phyloP scores from a whole-genome alignment of 2,888 invertebrate genomes.

The Spialia ferax region DNA sequence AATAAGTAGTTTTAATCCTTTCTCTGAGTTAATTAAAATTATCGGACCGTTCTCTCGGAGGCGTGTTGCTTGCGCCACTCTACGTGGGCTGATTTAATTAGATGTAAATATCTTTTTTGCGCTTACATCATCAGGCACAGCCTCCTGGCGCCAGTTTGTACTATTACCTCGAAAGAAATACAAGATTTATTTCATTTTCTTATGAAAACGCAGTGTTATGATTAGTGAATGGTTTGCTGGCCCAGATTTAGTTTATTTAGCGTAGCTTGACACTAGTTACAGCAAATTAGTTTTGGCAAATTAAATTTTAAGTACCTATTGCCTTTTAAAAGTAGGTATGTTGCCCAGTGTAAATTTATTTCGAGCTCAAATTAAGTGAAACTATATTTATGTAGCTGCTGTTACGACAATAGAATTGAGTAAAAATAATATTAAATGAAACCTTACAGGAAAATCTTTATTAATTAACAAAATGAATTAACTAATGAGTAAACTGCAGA shows the following conservation, averaged over 20 bases:
- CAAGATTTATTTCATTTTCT: background rate
- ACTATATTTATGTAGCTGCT: background rate
- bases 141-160: constrained; percentile 48
- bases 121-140: constrained; percentile 66
- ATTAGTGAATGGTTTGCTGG: background rate
- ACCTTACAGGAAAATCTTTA: too few relatives aligned
- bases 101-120: constrained; percentile 77
- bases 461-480: too few relatives aligned
- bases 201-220: background rate
- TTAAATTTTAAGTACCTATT: background rate
- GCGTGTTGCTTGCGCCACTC: constrained; percentile 77
- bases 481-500: too few relatives aligned
- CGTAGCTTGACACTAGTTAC: background rate
- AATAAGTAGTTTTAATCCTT: constrained; percentile 52
- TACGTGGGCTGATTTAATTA: constrained; percentile 84
- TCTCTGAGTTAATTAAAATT: constrained; percentile 71
- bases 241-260: too few relatives aligned
- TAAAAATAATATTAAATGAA: too few relatives aligned
- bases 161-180: background rate
- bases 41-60: constrained; percentile 61
- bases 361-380: background rate
- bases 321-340: too few relatives aligned
- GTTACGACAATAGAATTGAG: too few relatives aligned
- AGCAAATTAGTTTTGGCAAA: background rate
- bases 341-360: background rate